These are phyloP conservation scores for Perizoma affinitatum DNA, from an alignment of 2,888 invertebrate species.

Conservation along the genomic window DNA sequence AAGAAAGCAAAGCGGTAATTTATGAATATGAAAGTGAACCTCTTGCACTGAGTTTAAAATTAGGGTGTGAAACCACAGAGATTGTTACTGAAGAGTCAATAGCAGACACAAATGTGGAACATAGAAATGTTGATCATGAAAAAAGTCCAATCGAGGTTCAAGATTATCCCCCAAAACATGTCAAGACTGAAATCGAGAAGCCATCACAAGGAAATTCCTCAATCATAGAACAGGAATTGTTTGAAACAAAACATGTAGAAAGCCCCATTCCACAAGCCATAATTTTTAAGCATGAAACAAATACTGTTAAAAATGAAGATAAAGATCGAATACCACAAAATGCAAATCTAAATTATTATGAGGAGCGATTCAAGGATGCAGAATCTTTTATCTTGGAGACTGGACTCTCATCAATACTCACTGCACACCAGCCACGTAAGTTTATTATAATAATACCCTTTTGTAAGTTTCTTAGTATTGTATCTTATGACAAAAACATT, in stretches of 20 bases:
- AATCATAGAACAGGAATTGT: conserved; percentile 34
- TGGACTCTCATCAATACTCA: conserved; percentile 70
- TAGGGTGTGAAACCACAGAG: conserved; percentile 61
- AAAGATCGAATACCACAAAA: conserved; percentile 59
- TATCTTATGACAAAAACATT: neutral
- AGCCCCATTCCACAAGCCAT: conserved; percentile 44
- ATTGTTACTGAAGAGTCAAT: conserved; percentile 37
- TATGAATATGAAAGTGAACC: conserved; percentile 76
- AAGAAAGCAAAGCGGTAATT: conserved; percentile 69
- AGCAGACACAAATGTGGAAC: conserved; percentile 40
- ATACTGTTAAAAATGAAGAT: conserved; percentile 53
- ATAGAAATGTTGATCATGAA: conserved; percentile 34
- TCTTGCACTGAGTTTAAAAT: conserved; percentile 67
- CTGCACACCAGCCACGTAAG: conserved; percentile 62
- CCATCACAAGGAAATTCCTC: conserved; percentile 40
- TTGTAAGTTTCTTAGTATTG: neutral
- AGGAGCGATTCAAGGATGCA: conserved; percentile 90
- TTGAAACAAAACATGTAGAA: conserved; percentile 53
- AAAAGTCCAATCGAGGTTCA: conserved; percentile 40
- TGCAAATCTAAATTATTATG: conserved; percentile 76
- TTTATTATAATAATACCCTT: conserved; percentile 18
- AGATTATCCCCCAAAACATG: conserved; percentile 36
- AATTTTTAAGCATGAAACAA: conserved; percentile 48
- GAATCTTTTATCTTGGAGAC: conserved; percentile 90
- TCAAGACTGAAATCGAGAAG: conserved; percentile 33